A percentile compares a stretch with the other conserved stretches of the same genome.
phyloP scores from a whole-genome alignment of 2,113 vertebrate genomes.

The Tetraodon nigroviridis region DNA sequence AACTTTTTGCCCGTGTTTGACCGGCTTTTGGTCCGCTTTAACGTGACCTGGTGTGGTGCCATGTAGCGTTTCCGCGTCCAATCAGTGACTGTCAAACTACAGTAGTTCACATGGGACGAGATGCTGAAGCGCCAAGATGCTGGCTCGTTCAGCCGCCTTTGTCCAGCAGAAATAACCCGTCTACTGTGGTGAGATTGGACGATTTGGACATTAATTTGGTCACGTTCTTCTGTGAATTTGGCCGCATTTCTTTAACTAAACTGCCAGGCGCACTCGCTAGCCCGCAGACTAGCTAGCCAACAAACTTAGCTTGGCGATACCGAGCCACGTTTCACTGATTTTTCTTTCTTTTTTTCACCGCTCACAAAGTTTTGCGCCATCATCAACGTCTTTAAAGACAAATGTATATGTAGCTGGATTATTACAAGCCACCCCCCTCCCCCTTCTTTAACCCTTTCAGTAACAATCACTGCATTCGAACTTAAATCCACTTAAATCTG shows the following conservation, averaged over 20 bases:
- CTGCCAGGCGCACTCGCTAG: conserved; percentile 7
- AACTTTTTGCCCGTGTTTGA: conserved; percentile 17
- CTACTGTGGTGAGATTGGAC: not conserved
- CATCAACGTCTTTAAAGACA: too few relatives aligned
- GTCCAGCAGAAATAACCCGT: not conserved
- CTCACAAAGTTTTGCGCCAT: too few relatives aligned
- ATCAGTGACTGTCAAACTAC: conserved; percentile 52
- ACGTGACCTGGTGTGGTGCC: conserved; percentile 18
- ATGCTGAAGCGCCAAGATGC: conserved; percentile 28
- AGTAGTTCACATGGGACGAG: conserved; percentile 53
- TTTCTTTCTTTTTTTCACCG: not conserved
- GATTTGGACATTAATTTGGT: not conserved
- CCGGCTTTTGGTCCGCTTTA: not conserved
- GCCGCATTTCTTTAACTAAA: not conserved
- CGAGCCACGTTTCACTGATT: conserved; percentile 7
- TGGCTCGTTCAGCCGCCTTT: conserved; percentile 1
- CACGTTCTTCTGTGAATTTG: not conserved
- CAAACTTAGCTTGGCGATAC: conserved; percentile 21
- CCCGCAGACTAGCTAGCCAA: conserved; percentile 14
- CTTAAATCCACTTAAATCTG: not conserved
- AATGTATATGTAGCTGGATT: too few relatives aligned
- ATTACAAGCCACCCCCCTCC: too few relatives aligned
- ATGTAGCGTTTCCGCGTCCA: conserved; percentile 16
- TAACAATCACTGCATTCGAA: conserved; percentile 3
- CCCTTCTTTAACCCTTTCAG: not conserved